Evolutionary conservation across 2,113 vertebrate species (phyloP).

Genomic region (Procavia capensis): DNA sequence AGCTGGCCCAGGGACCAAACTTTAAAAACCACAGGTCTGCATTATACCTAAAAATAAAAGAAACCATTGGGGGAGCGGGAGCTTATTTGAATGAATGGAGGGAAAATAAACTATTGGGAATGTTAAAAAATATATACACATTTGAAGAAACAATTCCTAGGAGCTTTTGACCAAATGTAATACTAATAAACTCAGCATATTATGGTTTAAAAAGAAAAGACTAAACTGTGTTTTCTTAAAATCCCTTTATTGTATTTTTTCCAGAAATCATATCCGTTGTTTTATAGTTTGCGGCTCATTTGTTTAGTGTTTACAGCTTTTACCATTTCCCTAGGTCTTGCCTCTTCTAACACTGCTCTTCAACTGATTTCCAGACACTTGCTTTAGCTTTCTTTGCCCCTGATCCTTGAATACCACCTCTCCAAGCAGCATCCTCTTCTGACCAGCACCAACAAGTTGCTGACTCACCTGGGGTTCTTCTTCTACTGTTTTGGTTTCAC

Average conservation of each 20-base stretch:
- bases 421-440: not conserved
- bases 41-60: constrained; percentile 17
- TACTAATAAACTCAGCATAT: not conserved
- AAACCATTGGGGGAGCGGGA: not conserved
- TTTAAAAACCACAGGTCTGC: not conserved
- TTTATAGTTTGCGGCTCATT: not conserved
- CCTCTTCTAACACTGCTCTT: not conserved
- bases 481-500: not conserved
- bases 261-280: not conserved
- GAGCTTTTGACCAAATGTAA: not conserved
- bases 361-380: not conserved
- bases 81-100: not conserved
- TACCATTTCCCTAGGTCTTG: not conserved
- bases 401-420: not conserved
- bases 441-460: not conserved
- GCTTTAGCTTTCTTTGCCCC: not conserved
- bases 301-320: not conserved
- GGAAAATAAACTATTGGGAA: not conserved
- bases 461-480: not conserved
- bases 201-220: not conserved
- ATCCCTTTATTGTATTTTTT: not conserved
- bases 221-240: not conserved
- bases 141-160: constrained; percentile 21
- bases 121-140: not conserved
- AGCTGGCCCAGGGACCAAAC: not conserved